Evolutionary conservation across 2,888 invertebrate species (phyloP).

Genomic region (Globia sparganii): DNA sequence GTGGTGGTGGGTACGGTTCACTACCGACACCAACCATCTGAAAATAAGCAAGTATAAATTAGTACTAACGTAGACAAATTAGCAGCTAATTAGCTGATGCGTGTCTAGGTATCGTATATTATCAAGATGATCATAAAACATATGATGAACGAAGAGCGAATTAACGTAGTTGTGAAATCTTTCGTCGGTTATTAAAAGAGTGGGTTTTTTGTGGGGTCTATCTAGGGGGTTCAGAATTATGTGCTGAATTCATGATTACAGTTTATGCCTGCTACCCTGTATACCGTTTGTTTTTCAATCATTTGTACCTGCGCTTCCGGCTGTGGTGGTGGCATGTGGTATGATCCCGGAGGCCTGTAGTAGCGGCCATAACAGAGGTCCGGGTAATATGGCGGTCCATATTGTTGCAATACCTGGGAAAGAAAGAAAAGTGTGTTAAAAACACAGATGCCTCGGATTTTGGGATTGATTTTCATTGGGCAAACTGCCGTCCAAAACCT

Average conservation of each 20-base stretch:
- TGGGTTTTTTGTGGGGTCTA: too few species aligned
- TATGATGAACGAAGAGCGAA: not conserved
- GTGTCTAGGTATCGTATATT: too few species aligned
- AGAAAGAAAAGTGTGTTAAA: not conserved
- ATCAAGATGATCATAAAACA: not conserved
- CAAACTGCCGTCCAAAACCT: not conserved
- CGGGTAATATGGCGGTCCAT: conserved; percentile 86
- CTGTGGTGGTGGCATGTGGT: conserved; percentile 89
- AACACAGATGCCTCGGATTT: not conserved
- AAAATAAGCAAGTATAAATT: conserved; percentile 53
- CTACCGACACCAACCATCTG: conserved; percentile 87
- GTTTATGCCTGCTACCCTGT: not conserved
- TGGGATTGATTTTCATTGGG: not conserved
- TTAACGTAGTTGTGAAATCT: too few species aligned
- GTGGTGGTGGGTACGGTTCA: conserved; percentile 88
- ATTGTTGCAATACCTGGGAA: conserved; percentile 85
- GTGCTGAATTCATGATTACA: not conserved
- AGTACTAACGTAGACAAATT: not conserved
- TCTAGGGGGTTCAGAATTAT: not conserved
- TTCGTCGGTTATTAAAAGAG: not conserved
- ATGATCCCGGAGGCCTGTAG: conserved; percentile 86
- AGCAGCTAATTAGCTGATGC: too few species aligned
- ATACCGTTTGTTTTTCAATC: not conserved
- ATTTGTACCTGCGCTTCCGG: conserved; percentile 82
- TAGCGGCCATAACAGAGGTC: conserved; percentile 87